phyloP scores from a whole-genome alignment of 2,888 invertebrate species.

The Meteorus cinctellus region DNA sequence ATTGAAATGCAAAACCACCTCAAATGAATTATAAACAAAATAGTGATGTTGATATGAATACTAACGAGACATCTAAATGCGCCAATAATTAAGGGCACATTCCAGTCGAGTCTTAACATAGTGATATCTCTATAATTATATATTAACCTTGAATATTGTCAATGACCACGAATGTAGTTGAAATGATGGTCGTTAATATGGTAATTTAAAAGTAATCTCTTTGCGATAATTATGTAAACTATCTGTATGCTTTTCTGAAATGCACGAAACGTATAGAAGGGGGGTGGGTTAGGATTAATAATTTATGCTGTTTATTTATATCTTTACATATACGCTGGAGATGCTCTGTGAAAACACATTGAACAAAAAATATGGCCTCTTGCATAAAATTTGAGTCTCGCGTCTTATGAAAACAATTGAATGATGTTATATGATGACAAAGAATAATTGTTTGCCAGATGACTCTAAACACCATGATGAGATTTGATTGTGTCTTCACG shows the following conservation, averaged over 20 bases:
- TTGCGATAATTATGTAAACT: slow-evolving; percentile 68
- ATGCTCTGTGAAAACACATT: slow-evolving; percentile 57
- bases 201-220: slow-evolving; percentile 58
- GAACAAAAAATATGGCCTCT: slow-evolving; percentile 63
- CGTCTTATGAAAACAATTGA: slow-evolving; percentile 46
- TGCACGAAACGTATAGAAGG: slow-evolving; percentile 93
- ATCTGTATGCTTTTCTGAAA: slow-evolving; percentile 89
- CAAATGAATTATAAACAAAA: slow-evolving; percentile 24
- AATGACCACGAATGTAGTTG: slow-evolving; percentile 66
- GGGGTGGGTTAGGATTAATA: slow-evolving; percentile 73
- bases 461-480: slow-evolving; percentile 33
- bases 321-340: slow-evolving; percentile 63
- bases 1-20: background rate
- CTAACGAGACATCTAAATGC: slow-evolving; percentile 38
- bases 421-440: slow-evolving; percentile 34
- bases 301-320: slow-evolving; percentile 66
- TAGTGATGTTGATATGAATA: slow-evolving; percentile 31
- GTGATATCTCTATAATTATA: slow-evolving; percentile 65
- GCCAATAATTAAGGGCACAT: slow-evolving; percentile 62
- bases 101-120: slow-evolving; percentile 70
- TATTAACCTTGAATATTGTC: slow-evolving; percentile 62
- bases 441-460: slow-evolving; percentile 14
- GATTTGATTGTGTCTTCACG: slow-evolving; percentile 48
- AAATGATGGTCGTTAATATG: slow-evolving; percentile 65
- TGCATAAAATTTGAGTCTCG: slow-evolving; percentile 67